Base-by-base conservation (phyloP, 1,140 invertebrate genomes). In the Cydia splendana region DNA sequence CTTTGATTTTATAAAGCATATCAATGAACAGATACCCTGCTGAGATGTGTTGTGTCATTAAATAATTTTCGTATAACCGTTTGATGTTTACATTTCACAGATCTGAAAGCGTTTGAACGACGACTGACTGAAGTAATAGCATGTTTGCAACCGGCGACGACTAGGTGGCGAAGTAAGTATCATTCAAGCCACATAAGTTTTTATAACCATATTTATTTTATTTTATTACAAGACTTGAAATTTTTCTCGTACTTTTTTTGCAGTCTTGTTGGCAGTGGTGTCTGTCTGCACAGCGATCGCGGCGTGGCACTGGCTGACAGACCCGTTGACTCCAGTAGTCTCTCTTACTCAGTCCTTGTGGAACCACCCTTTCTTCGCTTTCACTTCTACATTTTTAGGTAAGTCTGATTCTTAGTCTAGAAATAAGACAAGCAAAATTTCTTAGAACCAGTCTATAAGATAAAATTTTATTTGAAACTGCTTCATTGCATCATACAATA, bases 281-380 rank as follows among this genome's bases (percentile, higher is more conserved):
- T 97, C 98, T 10, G 93, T 98, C 4, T 98, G 97, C 82, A 98
- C 98, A 78, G 97, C 97, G 28, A 96, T 98, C 74, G 98, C 98
- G 28, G 98, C 98, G 13, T 98, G 97, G 95, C 97, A 98, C 84
- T 99, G 98, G 98, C 93, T 99, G 5, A 96, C 96, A 84, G 98
- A 99, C 94, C 98, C 98, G 0, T 95, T 96, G 75, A 98, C 98
- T 24, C 95, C 97, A 62, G 95, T 97, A 79, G 96, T 99, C 15
- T 96, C 98, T 20, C 96, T 99, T 76, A 95, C 96, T 12, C 97
- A 99, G 89, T 99, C 98, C 9, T 94, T 99, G 28, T 96, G 95
- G 86, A 99, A 99, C 91, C 98, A 99, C 95, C 96, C 97, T n/a
- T 98, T 99, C 87, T 99, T 99, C 93, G 97, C 98, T n/a, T 91